Conservation (phyloP, 2,113 vertebrate species). For the Gila orcuttii region DNA sequence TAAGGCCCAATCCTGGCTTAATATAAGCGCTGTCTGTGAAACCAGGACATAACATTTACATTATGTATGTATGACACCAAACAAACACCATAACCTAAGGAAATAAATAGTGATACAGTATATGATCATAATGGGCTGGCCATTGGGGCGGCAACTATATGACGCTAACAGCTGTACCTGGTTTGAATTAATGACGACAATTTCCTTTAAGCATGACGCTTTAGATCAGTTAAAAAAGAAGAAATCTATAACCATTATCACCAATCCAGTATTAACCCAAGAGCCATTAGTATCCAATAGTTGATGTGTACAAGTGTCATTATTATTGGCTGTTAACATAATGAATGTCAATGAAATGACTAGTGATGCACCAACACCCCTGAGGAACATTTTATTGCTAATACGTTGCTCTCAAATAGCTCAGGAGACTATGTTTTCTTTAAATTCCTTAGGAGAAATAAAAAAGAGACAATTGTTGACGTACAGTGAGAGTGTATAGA, state of each 20-base stretch:
- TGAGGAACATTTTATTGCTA: not conserved
- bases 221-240: not conserved
- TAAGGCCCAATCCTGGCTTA: too few relatives aligned
- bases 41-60: not conserved
- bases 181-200: not conserved
- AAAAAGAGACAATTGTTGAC: not conserved
- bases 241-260: constrained; percentile 35
- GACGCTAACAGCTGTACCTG: not conserved
- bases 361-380: constrained; percentile 4
- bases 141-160: not conserved
- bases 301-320: constrained; percentile 29
- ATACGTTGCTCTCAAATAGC: not conserved
- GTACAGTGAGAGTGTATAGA: not conserved
- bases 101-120: not conserved
- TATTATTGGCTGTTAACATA: constrained; percentile 26
- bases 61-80: not conserved
- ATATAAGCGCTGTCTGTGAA: too few relatives aligned
- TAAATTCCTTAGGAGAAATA: not conserved
- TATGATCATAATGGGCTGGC: not conserved
- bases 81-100: not conserved
- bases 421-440: not conserved
- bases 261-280: not conserved
- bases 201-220: not conserved
- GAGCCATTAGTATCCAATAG: constrained; percentile 13
- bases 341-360: constrained; percentile 22